Base-by-base conservation (phyloP, 30 jellyfish, hydroid and myxozoan species). In the Aurelia aurita region DNA sequence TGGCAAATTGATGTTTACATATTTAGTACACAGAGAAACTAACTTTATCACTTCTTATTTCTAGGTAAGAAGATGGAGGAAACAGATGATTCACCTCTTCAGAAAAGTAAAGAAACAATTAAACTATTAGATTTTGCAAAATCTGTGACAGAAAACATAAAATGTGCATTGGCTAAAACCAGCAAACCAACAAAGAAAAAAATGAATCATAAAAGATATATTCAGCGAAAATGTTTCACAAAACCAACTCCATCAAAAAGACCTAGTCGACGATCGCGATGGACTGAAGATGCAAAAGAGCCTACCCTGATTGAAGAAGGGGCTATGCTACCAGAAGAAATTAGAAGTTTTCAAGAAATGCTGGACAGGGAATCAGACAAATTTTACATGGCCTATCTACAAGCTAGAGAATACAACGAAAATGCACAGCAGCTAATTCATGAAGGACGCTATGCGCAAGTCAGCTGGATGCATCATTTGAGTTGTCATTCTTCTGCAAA, bases 81-180 rank as follows among this genome's bases (percentile, higher is more conserved):
- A 39, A 39, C 43, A 22, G 63, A 67, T 14, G 79, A 67, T 39
- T 39, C 7, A 16, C 22, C 47, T 31, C 22, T 51, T 0, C 79
- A 11, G 16, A 43, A 69, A 2, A 58, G 66, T 67, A 75, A 55
- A 58, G 87, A 75, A 61, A 75, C 87, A 28, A 29, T 75, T 58
- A 75, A 75, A 28, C 43, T 75, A 3, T 47, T 75, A 0, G 87
- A 75, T 58, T 75, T 75, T 34, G 87, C 87, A 5, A 75, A 75
- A 49, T 44, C 87, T 2, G 87, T 75, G 57, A 75, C 87, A 20
- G 87, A 75, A 29, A 75, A 62, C 69, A 75, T 75, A 0, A 75
- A 75, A 58, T 75, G 87, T 57, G 87, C 87, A 31, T 61, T 75
- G 8, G 87, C 59, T 31, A 75, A 75, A 53, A 75, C 87, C 5